Base-by-base conservation (phyloP, 2,113 vertebrate species). In the Felis chaus region DNA sequence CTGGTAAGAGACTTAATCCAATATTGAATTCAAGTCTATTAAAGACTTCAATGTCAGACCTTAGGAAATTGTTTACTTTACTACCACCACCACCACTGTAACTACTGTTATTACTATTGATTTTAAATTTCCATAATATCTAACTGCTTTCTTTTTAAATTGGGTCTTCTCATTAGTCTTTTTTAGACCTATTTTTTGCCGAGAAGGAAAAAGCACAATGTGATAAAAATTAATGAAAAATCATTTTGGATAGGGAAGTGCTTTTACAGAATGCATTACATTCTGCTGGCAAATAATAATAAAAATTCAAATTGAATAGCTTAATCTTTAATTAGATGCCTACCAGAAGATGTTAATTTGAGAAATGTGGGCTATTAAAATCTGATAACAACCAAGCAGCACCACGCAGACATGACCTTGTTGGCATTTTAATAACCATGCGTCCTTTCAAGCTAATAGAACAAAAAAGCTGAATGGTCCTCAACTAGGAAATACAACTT, bases 1-100 rank as follows among this genome's bases (percentile, higher is more conserved):
- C 99, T 0, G 99, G 99, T 99, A 99, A 99, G 99, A 86, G 0
- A 0, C n/a, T 71, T 55, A 16, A 3, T 14, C 69, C 25, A 4
- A 0, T 14, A 0, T 14, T 15, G 39, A 55, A 1, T 1, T n/a
- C 45, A 25, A 11, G 29, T 78, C 73, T 74, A 15, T 7, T 15
- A 50, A 36, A 7, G 18, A 33, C 53, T 45, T 45, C 25, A 39
- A 4, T 4, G 8, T 25, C 50, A 29, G 90, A 15, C 65, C n/a
- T 31, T 10, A 33, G 65, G 23, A 36, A 29, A 10, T 41, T 71
- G 36, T 53, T 57, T 7, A 1, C 23, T 39, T 14, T 36, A 11
- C 69, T 82, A 12, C 41, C 33, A 3, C 76, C 31, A 13, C 7
- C 11, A 41, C 48, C 33, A 5, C 19, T 21, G 10, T 21, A 53